Conservation (phyloP, 2,797 vertebrate genomes). For the Etheostoma nigrum region DNA sequence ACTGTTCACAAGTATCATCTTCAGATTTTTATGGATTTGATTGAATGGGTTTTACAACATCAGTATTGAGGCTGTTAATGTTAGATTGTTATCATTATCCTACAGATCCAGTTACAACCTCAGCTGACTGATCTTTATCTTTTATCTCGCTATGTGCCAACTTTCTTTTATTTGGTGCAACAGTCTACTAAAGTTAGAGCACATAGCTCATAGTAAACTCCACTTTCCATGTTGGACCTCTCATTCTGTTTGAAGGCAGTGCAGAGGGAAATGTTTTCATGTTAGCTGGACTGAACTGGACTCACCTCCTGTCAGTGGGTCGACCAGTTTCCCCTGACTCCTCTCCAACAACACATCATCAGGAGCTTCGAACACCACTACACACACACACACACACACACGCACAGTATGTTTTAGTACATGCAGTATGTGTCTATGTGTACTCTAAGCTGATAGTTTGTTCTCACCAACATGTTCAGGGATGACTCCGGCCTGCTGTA, state of each 20-base stretch:
- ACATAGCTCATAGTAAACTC: not conserved
- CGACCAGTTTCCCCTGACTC: slow-evolving; percentile 87
- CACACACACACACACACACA: slow-evolving; percentile 28
- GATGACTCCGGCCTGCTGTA: slow-evolving; percentile 87
- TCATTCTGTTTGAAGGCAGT: not conserved
- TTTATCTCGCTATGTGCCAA: too few relatives aligned
- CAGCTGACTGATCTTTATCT: not conserved
- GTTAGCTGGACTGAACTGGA: not conserved
- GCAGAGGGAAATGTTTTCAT: not conserved
- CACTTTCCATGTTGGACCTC: slow-evolving; percentile 1
- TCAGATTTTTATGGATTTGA: too few relatives aligned
- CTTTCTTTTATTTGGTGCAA: too few relatives aligned
- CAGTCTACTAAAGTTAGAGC: too few relatives aligned
- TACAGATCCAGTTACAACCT: too few relatives aligned
- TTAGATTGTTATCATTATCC: too few relatives aligned
- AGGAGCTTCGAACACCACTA: slow-evolving; percentile 90
- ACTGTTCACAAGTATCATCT: too few relatives aligned
- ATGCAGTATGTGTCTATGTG: too few relatives aligned
- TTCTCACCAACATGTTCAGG: slow-evolving; percentile 92
- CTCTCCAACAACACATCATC: slow-evolving; percentile 89
- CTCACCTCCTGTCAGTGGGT: slow-evolving; percentile 89
- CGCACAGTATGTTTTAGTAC: not conserved
- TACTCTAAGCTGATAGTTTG: too few relatives aligned
- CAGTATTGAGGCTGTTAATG: too few relatives aligned
- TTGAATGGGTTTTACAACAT: too few relatives aligned